Conservation (phyloP, 2,888 invertebrate genomes). For the Lordiphosa andalusiaca region DNA sequence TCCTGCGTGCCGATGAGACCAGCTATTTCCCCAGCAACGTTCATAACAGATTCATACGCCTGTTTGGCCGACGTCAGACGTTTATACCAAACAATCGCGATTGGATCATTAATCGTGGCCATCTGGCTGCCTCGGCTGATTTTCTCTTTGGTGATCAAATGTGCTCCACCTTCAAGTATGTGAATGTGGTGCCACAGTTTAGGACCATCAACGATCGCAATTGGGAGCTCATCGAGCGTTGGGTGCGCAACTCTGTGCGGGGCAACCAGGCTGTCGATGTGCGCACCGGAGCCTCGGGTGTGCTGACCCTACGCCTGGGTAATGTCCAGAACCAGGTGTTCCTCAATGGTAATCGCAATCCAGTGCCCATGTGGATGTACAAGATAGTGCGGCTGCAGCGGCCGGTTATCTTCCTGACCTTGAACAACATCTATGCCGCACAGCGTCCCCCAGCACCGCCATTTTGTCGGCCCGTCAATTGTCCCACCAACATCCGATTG, state of each 20-base stretch:
- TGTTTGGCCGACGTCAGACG: constrained; percentile 35
- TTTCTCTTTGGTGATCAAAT: constrained; percentile 81
- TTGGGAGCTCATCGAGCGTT: constrained; percentile 81
- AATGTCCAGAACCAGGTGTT: constrained; percentile 16
- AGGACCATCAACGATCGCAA: constrained; percentile 82
- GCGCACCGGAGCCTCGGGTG: constrained; percentile 25
- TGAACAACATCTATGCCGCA: constrained; percentile 26
- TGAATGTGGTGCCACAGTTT: constrained; percentile 82
- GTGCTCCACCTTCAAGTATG: constrained; percentile 81
- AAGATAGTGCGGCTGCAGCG: constrained; percentile 23
- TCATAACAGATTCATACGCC: constrained; percentile 15
- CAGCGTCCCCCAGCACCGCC: constrained; percentile 14
- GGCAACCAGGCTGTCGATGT: constrained; percentile 25
- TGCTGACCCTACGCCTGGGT: constrained; percentile 14
- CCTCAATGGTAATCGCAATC: constrained; percentile 25
- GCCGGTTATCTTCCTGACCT: constrained; percentile 24
- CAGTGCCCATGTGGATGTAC: constrained; percentile 40
- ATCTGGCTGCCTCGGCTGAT: constrained; percentile 81
- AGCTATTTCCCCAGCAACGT: constrained; percentile 21
- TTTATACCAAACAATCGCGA: constrained; percentile 21
- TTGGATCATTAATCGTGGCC: constrained; percentile 78
- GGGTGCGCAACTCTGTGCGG: constrained; percentile 52
- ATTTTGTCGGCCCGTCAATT: constrained; percentile 19
- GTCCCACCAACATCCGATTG: constrained; percentile 17
- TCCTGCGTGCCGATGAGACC: constrained; percentile 20